Conservation (phyloP, 2,888 invertebrate genomes). For the Erynnis tages region DNA sequence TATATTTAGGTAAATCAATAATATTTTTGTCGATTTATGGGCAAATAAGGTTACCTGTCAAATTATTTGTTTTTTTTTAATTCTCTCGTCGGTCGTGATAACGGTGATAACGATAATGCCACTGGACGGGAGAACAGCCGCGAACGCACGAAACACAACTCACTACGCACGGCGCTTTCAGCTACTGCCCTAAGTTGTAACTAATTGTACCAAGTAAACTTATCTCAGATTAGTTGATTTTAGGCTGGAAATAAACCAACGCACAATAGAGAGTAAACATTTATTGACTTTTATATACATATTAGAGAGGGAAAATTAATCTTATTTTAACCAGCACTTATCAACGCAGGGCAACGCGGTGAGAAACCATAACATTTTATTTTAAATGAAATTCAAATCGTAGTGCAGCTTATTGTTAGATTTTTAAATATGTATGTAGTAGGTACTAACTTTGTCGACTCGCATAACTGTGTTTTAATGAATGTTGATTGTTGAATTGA, state of each 20-base stretch:
- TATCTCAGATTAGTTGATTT: constrained; percentile 35
- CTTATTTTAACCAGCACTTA: too few species aligned
- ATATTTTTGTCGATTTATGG: constrained; percentile 35
- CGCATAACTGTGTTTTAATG: too few species aligned
- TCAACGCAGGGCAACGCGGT: too few species aligned
- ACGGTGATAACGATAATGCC: constrained; percentile 25
- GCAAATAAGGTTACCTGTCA: constrained; percentile 57
- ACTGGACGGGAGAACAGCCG: constrained; percentile 35
- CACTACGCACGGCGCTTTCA: constrained; percentile 43
- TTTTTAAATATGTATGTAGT: too few species aligned
- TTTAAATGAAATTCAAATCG: too few species aligned
- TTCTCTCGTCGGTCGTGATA: constrained; percentile 33
- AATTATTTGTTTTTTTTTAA: constrained; percentile 39
- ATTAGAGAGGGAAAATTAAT: constrained; percentile 24
- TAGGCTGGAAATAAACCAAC: constrained; percentile 48
- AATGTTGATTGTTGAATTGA: too few species aligned
- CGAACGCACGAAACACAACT: constrained; percentile 43
- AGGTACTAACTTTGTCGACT: too few species aligned
- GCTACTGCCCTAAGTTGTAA: constrained; percentile 39
- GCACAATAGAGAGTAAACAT: constrained; percentile 38
- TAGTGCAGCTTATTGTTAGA: too few species aligned
- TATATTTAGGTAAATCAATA: constrained; percentile 42
- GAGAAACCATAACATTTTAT: too few species aligned
- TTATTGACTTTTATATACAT: constrained; percentile 35
- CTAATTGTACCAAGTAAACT: constrained; percentile 31